Conservation (phyloP, 2,888 invertebrate species). For the Seira sanloemensis region DNA sequence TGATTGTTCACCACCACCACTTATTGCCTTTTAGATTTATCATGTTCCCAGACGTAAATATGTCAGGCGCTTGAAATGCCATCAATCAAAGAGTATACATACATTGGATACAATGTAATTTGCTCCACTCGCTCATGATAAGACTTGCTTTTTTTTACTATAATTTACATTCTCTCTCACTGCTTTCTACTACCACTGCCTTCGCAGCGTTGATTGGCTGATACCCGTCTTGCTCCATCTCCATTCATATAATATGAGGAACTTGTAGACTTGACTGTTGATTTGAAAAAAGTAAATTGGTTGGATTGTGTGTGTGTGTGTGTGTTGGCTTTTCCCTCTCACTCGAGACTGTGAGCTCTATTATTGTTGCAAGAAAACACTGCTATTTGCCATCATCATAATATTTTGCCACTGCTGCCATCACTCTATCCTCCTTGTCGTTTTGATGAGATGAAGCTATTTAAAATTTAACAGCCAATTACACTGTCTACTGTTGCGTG, state of each 20-base stretch:
- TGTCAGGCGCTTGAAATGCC: slow-evolving; percentile 45
- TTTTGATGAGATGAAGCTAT: slow-evolving; percentile 54
- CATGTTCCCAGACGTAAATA: slow-evolving; percentile 55
- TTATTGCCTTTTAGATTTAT: slow-evolving; percentile 42
- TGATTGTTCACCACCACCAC: slow-evolving; percentile 11
- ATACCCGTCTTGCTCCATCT: not conserved
- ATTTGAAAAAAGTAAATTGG: slow-evolving; percentile 21
- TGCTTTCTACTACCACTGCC: not conserved
- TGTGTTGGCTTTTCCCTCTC: not conserved
- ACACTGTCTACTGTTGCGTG: slow-evolving; percentile 64
- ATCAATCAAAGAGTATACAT: slow-evolving; percentile 47
- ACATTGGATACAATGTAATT: slow-evolving; percentile 39
- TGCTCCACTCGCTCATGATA: slow-evolving; percentile 8
- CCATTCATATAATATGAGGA: not conserved
- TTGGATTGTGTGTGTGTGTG: no score
- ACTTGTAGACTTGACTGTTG: slow-evolving; percentile 33
- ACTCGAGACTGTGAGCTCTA: not conserved
- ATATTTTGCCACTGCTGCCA: not conserved
- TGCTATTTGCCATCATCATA: slow-evolving; percentile 29
- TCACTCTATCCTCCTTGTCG: slow-evolving; percentile 24
- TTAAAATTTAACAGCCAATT: slow-evolving; percentile 64
- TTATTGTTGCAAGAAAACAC: slow-evolving; percentile 19
- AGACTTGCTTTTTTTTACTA: not conserved
- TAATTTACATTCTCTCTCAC: not conserved
- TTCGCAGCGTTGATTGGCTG: slow-evolving; percentile 5